Evolutionary conservation across 2,888 invertebrate genomes (phyloP), one percentile per base, ranked within the genome.

Genomic region (Drosophila putrida): DNA sequence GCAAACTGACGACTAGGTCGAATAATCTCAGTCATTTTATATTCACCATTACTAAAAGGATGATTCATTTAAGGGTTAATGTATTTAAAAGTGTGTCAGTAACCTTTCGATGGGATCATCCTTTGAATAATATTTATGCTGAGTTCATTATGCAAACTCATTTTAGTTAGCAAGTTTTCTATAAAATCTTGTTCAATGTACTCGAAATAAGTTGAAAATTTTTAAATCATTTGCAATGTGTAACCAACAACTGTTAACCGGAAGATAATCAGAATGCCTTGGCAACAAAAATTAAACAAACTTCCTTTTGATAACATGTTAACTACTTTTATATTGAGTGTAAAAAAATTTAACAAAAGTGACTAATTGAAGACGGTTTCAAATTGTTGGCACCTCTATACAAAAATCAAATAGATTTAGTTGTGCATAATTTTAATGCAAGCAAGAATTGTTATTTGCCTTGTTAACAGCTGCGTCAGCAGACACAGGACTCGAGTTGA

Each of bases 381-480:
- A 20, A 20, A 20, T 20, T 20, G 20, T 20, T 20, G 47, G 33
- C 33, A 47, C 13, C 31, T 13, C 31, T 11, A 11, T 15, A 15
- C 15, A 33, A 20, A 15, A 31, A 57, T 57, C 60, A 72, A 72
- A 85, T 68, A 63, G 50, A 61, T 63, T 55, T 61, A 49, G 50
- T 57, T 41, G 53, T 62, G 60, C 69, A 67, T 80, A 63, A 76
- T 70, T 75, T 82, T 68, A 69, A 64, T 66, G 67, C 68, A 59
- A 65, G 63, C 73, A 58, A 58, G 46, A 62, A 62, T 47, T 70
- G 63, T 60, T 75, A 78, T 86, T 87, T 84, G 75, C 55, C 75
- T 36, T 72, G 82, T 81, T 75, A 84, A 68, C 82, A 84, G 84
- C 63, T 71, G 63, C 53, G 41, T 72, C 63, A 71, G 72, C 69